Evolutionary conservation across 2,888 invertebrate species (phyloP).

Genomic region (Trichogramma dendrolimi): DNA sequence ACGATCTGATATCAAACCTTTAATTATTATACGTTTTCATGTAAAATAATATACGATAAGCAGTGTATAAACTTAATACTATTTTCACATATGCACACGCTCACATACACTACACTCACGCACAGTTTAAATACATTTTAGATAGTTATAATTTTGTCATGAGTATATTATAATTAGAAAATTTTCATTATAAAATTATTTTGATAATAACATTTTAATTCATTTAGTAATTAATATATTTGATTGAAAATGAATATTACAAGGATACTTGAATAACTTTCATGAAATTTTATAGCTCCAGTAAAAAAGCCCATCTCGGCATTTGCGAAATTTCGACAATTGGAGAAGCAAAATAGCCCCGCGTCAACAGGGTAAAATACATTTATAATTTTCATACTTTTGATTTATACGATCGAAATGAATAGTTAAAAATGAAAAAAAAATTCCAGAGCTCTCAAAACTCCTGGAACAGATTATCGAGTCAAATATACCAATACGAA

Average conservation of each 20-base stretch:
- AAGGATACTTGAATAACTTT: constrained; percentile 10
- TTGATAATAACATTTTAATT: too few relatives aligned
- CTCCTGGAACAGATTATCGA: constrained; percentile 67
- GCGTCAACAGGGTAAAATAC: constrained; percentile 68
- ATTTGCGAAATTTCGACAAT: constrained; percentile 86
- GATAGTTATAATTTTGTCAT: too few relatives aligned
- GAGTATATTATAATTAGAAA: too few relatives aligned
- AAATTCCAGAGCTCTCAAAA: constrained; percentile 57
- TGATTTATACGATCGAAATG: background rate
- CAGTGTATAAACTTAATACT: too few relatives aligned
- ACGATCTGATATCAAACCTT: too few relatives aligned
- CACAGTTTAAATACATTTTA: too few relatives aligned
- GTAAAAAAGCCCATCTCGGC: constrained; percentile 70
- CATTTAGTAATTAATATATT: too few relatives aligned
- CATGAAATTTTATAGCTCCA: constrained; percentile 42
- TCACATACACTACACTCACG: too few relatives aligned
- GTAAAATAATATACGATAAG: too few relatives aligned
- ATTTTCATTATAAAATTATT: too few relatives aligned
- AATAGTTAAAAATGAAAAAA: background rate
- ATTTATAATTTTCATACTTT: background rate
- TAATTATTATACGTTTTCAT: too few relatives aligned
- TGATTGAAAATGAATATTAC: background rate
- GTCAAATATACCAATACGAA: constrained; percentile 88
- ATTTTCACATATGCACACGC: too few relatives aligned
- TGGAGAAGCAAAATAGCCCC: constrained; percentile 82